Base-by-base conservation (phyloP, 2,113 vertebrate genomes). In the Plecturocebus donacophilus region DNA sequence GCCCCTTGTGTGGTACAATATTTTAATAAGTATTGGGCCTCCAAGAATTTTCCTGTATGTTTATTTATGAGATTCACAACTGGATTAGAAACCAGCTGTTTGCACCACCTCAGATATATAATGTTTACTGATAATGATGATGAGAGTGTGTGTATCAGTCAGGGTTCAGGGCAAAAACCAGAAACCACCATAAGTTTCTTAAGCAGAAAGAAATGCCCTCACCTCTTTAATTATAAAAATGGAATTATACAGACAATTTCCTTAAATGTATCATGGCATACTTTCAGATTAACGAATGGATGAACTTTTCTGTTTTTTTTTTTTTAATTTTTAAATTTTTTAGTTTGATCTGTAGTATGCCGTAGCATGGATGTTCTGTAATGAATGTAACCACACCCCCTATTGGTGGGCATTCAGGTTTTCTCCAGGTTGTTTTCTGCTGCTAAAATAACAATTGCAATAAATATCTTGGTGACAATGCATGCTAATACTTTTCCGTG, bases 181-280 rank as follows among this genome's bases (percentile, higher is more conserved):
- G 54, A 95, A 91, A 47, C 23, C 21, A 90, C 52, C 87, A 35
- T 77, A 76, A 95, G 42, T 83, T 90, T 49, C 87, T 56, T 83
- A 87, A 95, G 38, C 27, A 87, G 13, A 58, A 85, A 81, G 8
- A 2, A 56, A 73, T 68, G 58, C 6, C 11, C 32, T 82, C 16
- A 10, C 45, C 11, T 71, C 13, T 83, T 95, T 92, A 75, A 47
- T 75, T 80, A 58, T 19, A 90, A 76, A 93, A 96, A 86, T 61
- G 19, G 35, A 87, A 87, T 80, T 82, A 52, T 77, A 68, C 14
- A 91, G 70, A 32, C 19, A 76, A 35, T 75, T 68, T 93, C 27
- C 75, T 42, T 88, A 76, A 81, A 45, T 92, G 42, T 42, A 58
- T 40, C 11, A 40, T 76, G 35, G 32, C 38, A 92, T 82, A 70